Evolutionary conservation across 2,797 vertebrate species (phyloP).

Genomic region (Urosaurus nigricauda): DNA sequence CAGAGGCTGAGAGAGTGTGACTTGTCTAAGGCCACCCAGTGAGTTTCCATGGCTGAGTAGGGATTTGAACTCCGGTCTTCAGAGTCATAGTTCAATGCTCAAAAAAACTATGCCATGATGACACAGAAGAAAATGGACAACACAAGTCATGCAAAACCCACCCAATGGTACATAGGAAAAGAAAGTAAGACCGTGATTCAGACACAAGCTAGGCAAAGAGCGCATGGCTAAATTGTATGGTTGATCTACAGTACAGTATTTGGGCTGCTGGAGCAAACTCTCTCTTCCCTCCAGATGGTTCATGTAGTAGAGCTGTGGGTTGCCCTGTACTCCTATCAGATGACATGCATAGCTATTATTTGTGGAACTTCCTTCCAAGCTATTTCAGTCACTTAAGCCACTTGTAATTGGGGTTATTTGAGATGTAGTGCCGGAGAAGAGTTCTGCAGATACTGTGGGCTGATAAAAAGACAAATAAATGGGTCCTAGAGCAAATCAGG

Average conservation of each 20-base stretch:
- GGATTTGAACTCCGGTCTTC: too few species aligned
- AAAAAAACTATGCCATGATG: too few species aligned
- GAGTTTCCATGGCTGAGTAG: too few species aligned
- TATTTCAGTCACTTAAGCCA: constrained; percentile 53
- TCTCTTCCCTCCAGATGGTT: neutral
- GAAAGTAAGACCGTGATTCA: neutral
- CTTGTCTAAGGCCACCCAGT: too few species aligned
- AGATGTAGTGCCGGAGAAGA: constrained; percentile 1
- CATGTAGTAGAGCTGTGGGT: constrained; percentile 24
- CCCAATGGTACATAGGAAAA: neutral
- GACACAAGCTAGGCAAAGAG: neutral
- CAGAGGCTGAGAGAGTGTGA: too few species aligned
- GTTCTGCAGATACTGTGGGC: neutral
- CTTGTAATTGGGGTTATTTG: constrained; percentile 55
- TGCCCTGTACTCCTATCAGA: constrained; percentile 19
- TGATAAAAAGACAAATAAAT: too few species aligned
- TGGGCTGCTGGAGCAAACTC: neutral
- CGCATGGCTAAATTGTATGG: neutral
- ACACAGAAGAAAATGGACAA: neutral
- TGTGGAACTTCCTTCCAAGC: constrained; percentile 30
- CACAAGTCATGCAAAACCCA: neutral
- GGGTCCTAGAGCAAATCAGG: too few species aligned
- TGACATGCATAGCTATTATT: constrained; percentile 35
- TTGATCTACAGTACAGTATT: neutral
- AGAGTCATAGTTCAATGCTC: too few species aligned